Percentiles rank a stretch among this genome's conserved stretches.
phyloP scores from a whole-genome alignment of 2,113 vertebrate genomes.

The Carassius carassius region DNA sequence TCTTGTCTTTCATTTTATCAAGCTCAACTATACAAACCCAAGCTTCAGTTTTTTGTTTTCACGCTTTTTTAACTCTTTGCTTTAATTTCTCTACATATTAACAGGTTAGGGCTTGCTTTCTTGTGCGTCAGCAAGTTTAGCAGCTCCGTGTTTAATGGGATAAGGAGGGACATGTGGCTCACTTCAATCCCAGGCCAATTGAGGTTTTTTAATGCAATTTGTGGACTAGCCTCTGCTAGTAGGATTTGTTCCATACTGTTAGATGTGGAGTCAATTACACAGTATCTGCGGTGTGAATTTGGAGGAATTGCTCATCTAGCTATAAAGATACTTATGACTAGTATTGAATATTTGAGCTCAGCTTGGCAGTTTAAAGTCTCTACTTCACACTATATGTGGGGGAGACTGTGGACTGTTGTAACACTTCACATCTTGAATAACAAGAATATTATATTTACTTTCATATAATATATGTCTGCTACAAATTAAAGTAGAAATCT shows the following conservation, averaged over 20 bases:
- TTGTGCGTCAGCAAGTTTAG: conserved; percentile 77
- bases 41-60: conserved; percentile 47
- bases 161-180: conserved; percentile 80
- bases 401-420: not conserved
- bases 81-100: conserved; percentile 28
- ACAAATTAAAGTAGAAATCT: too few species aligned
- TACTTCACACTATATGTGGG: not conserved
- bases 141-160: conserved; percentile 83
- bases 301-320: conserved; percentile 79
- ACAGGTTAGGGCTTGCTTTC: conserved; percentile 49
- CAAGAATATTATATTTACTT: not conserved
- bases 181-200: conserved; percentile 81
- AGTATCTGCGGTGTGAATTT: conserved; percentile 79
- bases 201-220: conserved; percentile 84
- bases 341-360: conserved; percentile 68
- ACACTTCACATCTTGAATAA: not conserved
- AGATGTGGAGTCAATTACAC: conserved; percentile 84
- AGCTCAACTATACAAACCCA: not conserved
- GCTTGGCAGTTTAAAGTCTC: conserved; percentile 48
- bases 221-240: conserved; percentile 77
- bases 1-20: conserved; percentile 52
- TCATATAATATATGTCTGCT: not conserved
- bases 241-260: conserved; percentile 86
- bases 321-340: conserved; percentile 79
- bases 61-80: conserved; percentile 55